Evolutionary conservation across 2,888 invertebrate species (phyloP), one percentile per base, ranked within the genome.

Genomic region (Oscheius onirici): DNA sequence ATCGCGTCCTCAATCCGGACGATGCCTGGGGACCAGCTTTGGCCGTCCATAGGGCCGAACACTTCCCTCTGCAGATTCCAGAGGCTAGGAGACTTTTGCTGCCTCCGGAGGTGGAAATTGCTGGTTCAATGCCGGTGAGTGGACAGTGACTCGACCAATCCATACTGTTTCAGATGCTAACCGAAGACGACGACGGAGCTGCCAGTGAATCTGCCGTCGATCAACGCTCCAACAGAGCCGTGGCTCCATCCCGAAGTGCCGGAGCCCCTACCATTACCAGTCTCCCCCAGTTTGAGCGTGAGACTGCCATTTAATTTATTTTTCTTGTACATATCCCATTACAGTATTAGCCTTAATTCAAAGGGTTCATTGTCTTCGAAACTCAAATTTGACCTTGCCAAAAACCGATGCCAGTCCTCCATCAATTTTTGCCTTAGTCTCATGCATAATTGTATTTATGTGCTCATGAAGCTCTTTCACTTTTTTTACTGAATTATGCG

Each of bases 11-110:
- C 55, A 82, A 83, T 71, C 87, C 87, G 34, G 82, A 83, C 34
- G 84, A 85, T 60, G 85, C 88, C 58, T 87, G 87, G 87, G 87
- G 87, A n/a, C 87, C 87, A 13, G 87, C 87, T 3, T 71, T 87
- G 69, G 88, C 87, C 8, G 77, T 88, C 28, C 88, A 87, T 74
- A 76, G 88, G 5, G 83, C 85, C 24, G 83, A 87, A 69, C 77
- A 83, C 57, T 87, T 83, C 73, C 87, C 87, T 1, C 76, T 87
- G 17, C 87, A 88, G 67, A 86, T 87, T 34, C 87, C 87, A 5
- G 87, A 87, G 70, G 87, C 87, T 3, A 71, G 86, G 26, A 54
- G 81, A 24, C 75, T 84, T 2, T 61, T 82, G 24, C 49, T 80
- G 17, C 77, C 79, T 6, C 81, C 80, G 8, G 79, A 78, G 22